These are phyloP conservation scores for Recurvirostra avosetta DNA, from an alignment of 2,113 vertebrate species.

Conservation along the genomic window DNA sequence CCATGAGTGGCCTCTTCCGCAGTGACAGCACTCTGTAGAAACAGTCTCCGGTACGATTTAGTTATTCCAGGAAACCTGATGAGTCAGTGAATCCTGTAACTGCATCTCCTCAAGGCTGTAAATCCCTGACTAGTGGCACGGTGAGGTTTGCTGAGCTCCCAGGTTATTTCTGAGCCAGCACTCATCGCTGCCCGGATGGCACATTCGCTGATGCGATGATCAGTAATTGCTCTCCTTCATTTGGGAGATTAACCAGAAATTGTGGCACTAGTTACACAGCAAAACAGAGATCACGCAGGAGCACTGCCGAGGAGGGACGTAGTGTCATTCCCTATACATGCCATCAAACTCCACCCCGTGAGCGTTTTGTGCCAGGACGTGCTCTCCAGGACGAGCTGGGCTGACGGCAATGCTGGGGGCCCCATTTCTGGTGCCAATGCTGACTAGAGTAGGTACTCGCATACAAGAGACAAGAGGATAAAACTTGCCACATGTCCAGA, in stretches of 20 bases:
- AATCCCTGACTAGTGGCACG: not conserved
- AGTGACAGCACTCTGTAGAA: not conserved
- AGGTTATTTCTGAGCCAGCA: not conserved
- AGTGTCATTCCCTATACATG: not conserved
- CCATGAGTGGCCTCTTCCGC: fast-evolving
- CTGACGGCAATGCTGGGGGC: not conserved
- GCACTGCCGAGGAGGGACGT: not conserved
- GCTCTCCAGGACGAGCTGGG: not conserved
- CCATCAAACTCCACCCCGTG: not conserved
- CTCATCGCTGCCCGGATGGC: not conserved
- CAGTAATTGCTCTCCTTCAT: not conserved
- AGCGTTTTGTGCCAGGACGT: not conserved
- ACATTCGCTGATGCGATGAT: not conserved
- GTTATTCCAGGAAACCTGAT: not conserved
- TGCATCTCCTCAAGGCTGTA: not conserved
- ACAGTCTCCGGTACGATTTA: not conserved
- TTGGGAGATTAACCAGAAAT: not conserved
- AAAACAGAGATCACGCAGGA: not conserved
- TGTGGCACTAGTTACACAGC: not conserved
- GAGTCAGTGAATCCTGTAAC: not conserved
- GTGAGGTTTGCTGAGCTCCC: not conserved
- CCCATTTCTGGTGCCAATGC: not conserved
- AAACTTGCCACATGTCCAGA: fast-evolving
- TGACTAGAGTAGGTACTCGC: not conserved
- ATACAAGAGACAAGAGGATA: not conserved